Conservation (phyloP, 2,888 invertebrate genomes). For the Subacronicta megacephala region DNA sequence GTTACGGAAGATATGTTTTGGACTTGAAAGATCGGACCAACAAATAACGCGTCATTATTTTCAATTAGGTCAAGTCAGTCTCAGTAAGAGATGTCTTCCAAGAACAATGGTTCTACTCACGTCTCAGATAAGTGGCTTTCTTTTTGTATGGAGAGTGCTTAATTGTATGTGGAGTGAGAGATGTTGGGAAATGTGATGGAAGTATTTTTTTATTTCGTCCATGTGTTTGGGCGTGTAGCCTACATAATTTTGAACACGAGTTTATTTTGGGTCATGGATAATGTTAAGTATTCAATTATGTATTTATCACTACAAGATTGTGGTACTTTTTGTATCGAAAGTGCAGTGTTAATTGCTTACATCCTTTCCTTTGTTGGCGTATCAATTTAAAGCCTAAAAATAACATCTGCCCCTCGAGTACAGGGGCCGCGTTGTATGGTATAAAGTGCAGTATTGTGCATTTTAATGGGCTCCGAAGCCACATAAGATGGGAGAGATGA, state of each 20-base stretch:
- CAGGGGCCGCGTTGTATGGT: slow-evolving; percentile 74
- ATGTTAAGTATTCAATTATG: slow-evolving; percentile 61
- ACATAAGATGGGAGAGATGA: slow-evolving; percentile 88
- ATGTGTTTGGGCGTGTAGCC: slow-evolving; percentile 68
- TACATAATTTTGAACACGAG: slow-evolving; percentile 64
- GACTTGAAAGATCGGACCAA: slow-evolving; percentile 74
- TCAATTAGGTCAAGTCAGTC: slow-evolving; percentile 87
- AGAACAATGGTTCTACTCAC: slow-evolving; percentile 87
- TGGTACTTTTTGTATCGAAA: slow-evolving; percentile 74
- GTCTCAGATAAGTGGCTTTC: slow-evolving; percentile 83
- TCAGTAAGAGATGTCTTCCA: slow-evolving; percentile 80
- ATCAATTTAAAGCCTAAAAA: slow-evolving; percentile 87
- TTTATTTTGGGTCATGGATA: slow-evolving; percentile 65
- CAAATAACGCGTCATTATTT: slow-evolving; percentile 87
- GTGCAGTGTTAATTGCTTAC: slow-evolving; percentile 85
- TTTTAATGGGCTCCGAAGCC: slow-evolving; percentile 85
- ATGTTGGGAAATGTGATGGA: slow-evolving; percentile 78
- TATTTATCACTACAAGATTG: slow-evolving; percentile 61
- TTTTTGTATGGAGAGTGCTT: slow-evolving; percentile 80
- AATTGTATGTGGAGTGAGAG: slow-evolving; percentile 77
- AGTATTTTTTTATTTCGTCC: slow-evolving; percentile 69
- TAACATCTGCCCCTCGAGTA: slow-evolving; percentile 80
- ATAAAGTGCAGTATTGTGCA: slow-evolving; percentile 89
- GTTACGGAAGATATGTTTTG: slow-evolving; percentile 75
- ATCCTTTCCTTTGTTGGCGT: slow-evolving; percentile 87